Base-by-base conservation (phyloP, 64 coral and sea anemone genomes). In the Stichodactyla helianthus region DNA sequence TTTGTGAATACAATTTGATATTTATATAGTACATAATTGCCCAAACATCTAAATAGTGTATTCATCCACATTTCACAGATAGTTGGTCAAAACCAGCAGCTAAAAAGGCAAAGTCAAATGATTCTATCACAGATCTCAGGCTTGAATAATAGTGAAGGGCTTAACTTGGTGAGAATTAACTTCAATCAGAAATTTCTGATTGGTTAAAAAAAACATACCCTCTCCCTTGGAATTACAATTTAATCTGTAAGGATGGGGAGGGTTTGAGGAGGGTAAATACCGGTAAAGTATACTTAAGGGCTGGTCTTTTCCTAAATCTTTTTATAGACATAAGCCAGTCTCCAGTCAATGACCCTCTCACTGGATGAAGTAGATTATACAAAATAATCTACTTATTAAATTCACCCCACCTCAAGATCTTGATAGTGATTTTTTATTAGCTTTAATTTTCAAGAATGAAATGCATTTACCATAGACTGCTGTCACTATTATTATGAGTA, bases 81-180 rank as follows among this genome's bases (percentile, higher is more conserved):
- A 79, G 91, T 92, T 59, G 59, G 78, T 20, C 28, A 98, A 71
- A 98, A 98, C 71, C 92, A 98, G 51, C 58, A 94, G 26, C 83
- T 98, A 5, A 98, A 92, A 82, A 91, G 96, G 83, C 88, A 98
- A 92, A 98, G 96, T 51, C 93, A 94, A 85, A 84, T 98, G 52
- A 67, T 94, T 8, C 18, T 94, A 15, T 84, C 90, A 44, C 90
- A 87, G 54, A 79, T 92, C 52, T 84, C 31, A 61, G 59, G 83
- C 10, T 13, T 60, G 83, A 62, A 31, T 44, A 44, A 44, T 44
- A 22, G 83, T 71, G 90, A 79, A 22, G 50, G 80, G 51, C 52
- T 87, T 16, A 81, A 87, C 19, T 25, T 87, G 62, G 90, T 87
- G 23, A 71, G 90, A 64, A 18, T 65, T 9, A 1, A 17, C 13